Base-by-base conservation (phyloP, 2,113 vertebrate species). In the Oplegnathus fasciatus region DNA sequence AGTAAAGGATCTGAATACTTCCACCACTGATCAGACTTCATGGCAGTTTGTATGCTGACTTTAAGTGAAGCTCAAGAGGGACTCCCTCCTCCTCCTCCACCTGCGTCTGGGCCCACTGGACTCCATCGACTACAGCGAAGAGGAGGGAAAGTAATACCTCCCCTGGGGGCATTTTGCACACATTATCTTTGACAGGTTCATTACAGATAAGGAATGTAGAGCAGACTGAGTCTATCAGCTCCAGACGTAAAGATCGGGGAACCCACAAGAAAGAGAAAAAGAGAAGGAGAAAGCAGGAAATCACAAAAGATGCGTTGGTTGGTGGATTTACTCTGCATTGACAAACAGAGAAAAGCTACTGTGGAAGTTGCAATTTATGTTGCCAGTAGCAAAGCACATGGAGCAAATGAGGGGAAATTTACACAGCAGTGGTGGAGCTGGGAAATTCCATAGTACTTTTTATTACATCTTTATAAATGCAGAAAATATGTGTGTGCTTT, bases 171-270 rank as follows among this genome's bases (percentile, higher is more conserved):
- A 88, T 94, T 96, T 95, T 94, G 95, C 89, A 87, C 94, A 95
- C 90, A 97, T 96, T 86, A 95, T 92, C 92, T 94, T 80, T 92
- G 92, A 96, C 94, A 96, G 95, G 94, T 96, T 97, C 96, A 96
- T 96, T 96, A 95, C 93, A 96, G 96, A 96, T 90, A 96, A 96
- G 95, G 94, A 84, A 93, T 89, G 90, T 91, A 94, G 94, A 95
- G 91, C 64, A 77, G 78, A 40, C 78, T 6, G 30, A 67, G 55
- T 68, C 86, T 30, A 87, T 78, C 90, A 71, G 81, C 65, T 34
- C 15, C 75, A 32, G 80, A 71, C 50, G 24, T 82, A 66, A 86
- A 84, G 50, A 86, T 72, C 3, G 57, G 76, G 70, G 46, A 72
- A 86, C 67, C 75, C 88, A 71, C 24, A 52, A 78, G 54, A 55